Evolutionary conservation across 2,888 invertebrate genomes (phyloP).

Genomic region (Agonopterix subpropinquella): DNA sequence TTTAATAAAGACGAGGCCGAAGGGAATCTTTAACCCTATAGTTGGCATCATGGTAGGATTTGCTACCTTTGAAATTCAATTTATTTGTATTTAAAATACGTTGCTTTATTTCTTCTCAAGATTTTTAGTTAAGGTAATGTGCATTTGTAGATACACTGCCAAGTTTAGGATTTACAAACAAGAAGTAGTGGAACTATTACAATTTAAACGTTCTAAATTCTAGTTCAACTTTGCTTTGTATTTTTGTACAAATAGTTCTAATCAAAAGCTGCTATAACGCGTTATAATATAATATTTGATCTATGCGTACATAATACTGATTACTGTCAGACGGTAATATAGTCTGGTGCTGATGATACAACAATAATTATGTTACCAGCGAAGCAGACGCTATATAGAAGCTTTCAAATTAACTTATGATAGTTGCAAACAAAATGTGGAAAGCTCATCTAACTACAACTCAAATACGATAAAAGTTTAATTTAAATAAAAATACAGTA

Average conservation of each 20-base stretch:
- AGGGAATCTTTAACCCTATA: no score
- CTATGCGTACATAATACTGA: not conserved
- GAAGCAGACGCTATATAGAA: constrained; percentile 48
- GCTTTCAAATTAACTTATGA: constrained; percentile 31
- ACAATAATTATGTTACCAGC: constrained; percentile 8
- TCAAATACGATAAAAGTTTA: constrained; percentile 20
- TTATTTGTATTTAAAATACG: no score
- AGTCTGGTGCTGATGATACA: not conserved
- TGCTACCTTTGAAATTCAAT: no score
- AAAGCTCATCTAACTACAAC: constrained; percentile 25
- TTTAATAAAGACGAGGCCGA: no score
- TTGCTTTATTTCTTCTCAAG: no score
- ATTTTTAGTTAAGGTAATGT: no score
- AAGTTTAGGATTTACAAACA: no score
- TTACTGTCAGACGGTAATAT: not conserved
- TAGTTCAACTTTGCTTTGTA: not conserved
- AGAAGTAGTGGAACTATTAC: no score
- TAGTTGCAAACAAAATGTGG: constrained; percentile 18
- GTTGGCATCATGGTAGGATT: no score
- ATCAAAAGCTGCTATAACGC: not conserved
- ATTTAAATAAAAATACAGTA: constrained; percentile 15
- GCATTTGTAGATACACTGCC: no score
- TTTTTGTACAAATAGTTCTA: not conserved
- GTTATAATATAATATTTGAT: not conserved
- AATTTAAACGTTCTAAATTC: no score